phyloP scores from a whole-genome alignment of 2,888 invertebrate genomes.

The Caenorhabditis panamensis region DNA sequence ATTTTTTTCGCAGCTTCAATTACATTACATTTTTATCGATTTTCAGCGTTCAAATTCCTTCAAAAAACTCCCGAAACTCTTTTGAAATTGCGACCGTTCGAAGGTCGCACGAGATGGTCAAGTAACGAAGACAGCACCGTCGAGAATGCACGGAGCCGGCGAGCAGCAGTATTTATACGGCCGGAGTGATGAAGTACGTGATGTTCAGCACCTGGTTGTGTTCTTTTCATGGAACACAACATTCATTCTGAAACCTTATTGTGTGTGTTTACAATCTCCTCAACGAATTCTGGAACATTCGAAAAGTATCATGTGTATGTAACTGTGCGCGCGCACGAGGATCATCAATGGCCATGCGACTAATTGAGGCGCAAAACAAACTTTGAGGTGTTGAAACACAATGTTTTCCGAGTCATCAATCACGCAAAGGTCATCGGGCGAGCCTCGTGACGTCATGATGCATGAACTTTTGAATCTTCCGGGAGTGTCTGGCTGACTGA shows the following conservation, averaged over 20 bases:
- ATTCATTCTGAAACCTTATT: too few species aligned
- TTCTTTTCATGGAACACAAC: neutral
- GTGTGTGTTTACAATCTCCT: too few species aligned
- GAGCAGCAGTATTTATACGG: slow-evolving; percentile 24
- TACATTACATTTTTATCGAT: neutral
- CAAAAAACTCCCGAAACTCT: slow-evolving; percentile 3
- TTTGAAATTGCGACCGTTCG: slow-evolving; percentile 11
- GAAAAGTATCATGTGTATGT: neutral
- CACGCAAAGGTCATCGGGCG: slow-evolving; percentile 15
- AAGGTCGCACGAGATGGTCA: slow-evolving; percentile 55
- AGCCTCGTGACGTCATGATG: slow-evolving; percentile 6
- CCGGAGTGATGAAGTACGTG: slow-evolving; percentile 33
- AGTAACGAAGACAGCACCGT: slow-evolving; percentile 30
- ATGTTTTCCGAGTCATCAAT: slow-evolving; percentile 25
- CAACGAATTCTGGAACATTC: neutral
- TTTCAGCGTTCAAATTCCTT: slow-evolving; percentile 7
- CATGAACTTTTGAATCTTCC: neutral
- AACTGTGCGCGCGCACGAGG: slow-evolving; percentile 6
- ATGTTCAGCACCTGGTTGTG: neutral
- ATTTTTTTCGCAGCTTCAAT: too few species aligned
- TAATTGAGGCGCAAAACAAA: slow-evolving; percentile 27
- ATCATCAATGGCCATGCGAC: slow-evolving; percentile 5
- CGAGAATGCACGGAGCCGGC: slow-evolving; percentile 49
- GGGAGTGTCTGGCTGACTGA: neutral
- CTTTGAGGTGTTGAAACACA: slow-evolving; percentile 25